These are phyloP conservation scores for Holothuria glaberrima DNA, from an alignment of 35 echinoderm and acorn worm species.

Conservation along the genomic window DNA sequence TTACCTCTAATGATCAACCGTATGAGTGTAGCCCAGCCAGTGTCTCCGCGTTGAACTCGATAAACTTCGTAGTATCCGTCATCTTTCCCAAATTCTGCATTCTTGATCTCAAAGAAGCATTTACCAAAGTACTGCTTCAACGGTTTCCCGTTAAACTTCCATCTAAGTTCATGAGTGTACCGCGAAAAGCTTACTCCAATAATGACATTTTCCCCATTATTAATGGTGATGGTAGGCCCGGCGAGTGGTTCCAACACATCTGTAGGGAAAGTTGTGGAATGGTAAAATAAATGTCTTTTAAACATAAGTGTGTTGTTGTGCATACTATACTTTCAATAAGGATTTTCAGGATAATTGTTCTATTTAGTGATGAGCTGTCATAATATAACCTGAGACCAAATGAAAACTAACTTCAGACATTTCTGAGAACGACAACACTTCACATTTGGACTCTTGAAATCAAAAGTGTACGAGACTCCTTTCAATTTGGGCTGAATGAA, in stretches of 20 bases:
- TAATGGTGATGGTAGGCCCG: conserved; percentile 41
- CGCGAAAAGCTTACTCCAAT: not conserved
- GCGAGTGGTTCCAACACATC: not conserved
- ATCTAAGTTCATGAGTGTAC: not conserved
- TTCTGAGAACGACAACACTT: too few relatives aligned
- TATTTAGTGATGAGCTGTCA: too few relatives aligned
- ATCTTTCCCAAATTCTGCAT: not conserved
- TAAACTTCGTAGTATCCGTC: conserved; percentile 42
- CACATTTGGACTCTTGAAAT: too few relatives aligned
- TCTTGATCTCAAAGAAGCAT: conserved; percentile 14
- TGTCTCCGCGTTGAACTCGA: conserved; percentile 10
- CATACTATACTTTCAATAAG: too few relatives aligned
- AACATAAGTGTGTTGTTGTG: too few relatives aligned
- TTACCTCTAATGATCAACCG: conserved; percentile 26
- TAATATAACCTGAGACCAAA: too few relatives aligned
- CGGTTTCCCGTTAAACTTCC: conserved; percentile 18
- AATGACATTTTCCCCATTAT: conserved; percentile 9
- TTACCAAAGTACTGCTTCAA: conserved; percentile 3
- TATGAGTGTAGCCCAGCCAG: not conserved
- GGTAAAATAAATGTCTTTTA: too few relatives aligned
- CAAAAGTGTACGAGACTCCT: too few relatives aligned
- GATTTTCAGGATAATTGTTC: too few relatives aligned
- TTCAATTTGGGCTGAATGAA: too few relatives aligned
- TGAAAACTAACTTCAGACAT: too few relatives aligned
- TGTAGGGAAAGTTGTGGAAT: not conserved